Evolutionary conservation across 2,797 vertebrate species (phyloP).

Genomic region (Parauchenoglanis punctatus): DNA sequence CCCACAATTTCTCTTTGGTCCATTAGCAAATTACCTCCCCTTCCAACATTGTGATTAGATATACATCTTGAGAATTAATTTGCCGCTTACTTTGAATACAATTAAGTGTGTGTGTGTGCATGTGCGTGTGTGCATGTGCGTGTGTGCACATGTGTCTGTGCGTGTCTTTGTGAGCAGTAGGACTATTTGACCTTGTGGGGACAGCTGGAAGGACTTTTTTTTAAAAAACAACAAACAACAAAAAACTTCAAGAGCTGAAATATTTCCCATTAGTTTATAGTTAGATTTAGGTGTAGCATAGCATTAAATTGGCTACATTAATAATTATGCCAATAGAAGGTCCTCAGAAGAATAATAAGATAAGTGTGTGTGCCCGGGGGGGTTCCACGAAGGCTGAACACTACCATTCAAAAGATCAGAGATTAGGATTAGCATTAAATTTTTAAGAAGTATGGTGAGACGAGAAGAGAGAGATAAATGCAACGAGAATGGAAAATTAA

Average conservation of each 20-base stretch:
- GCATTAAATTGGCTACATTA: background rate
- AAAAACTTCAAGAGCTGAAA: background rate
- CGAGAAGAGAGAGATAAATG: no score
- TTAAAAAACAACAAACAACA: background rate
- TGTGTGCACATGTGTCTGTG: background rate
- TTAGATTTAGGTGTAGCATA: background rate
- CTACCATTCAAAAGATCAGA: background rate
- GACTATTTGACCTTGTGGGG: background rate
- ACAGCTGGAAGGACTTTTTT: background rate
- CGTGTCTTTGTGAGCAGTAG: background rate
- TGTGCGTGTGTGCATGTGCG: background rate
- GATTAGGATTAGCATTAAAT: background rate
- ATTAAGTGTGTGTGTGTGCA: conserved; percentile 54
- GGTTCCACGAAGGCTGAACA: background rate
- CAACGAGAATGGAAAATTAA: no score
- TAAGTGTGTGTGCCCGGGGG: no score
- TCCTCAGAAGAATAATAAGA: background rate
- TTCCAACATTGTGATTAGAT: conserved; percentile 66
- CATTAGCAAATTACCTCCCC: conserved; percentile 79
- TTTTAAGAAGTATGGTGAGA: background rate
- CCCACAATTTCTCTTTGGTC: conserved; percentile 64
- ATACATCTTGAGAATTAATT: conserved; percentile 66
- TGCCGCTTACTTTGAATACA: conserved; percentile 65
- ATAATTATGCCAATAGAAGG: background rate
- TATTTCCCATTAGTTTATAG: background rate